Percentiles rank a stretch among this genome's conserved stretches.
phyloP scores from a whole-genome alignment of 2,113 vertebrate genomes.

The Rana temporaria region DNA sequence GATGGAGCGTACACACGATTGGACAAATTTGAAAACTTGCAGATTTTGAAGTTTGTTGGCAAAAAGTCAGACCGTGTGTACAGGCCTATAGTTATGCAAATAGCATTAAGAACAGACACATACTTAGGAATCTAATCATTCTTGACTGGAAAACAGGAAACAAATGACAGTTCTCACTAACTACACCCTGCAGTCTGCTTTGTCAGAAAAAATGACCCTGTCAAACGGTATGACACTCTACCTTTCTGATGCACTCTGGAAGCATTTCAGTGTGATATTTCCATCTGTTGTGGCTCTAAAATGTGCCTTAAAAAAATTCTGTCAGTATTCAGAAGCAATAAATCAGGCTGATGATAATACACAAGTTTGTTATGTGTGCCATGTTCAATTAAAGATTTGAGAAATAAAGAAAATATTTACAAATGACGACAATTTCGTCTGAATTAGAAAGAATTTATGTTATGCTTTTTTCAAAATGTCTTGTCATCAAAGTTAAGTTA shows the following conservation, averaged over 20 bases:
- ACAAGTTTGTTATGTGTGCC: constrained; percentile 29
- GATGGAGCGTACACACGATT: too few relatives aligned
- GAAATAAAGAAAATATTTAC: background rate
- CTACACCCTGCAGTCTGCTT: constrained; percentile 12
- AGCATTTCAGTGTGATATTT: constrained; percentile 15
- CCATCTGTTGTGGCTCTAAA: constrained; percentile 30
- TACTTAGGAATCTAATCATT: background rate
- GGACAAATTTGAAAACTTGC: too few relatives aligned
- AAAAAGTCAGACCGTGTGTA: too few relatives aligned
- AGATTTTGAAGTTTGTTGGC: too few relatives aligned
- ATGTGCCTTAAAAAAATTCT: constrained; percentile 8
- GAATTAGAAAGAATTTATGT: background rate
- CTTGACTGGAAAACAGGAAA: constrained; percentile 8
- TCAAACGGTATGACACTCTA: constrained; percentile 29
- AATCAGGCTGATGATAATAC: constrained; percentile 3
- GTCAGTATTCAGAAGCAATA: constrained; percentile 17
- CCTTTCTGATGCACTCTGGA: constrained; percentile 28
- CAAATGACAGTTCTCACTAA: background rate
- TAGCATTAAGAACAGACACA: background rate
- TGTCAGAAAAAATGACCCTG: constrained; percentile 11
- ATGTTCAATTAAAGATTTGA: constrained; percentile 18
- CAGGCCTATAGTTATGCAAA: too few relatives aligned
- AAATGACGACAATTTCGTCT: background rate
- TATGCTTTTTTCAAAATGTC: background rate
- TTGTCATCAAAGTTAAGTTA: too few relatives aligned